Conservation (phyloP, 2,113 vertebrate genomes). For the Pseudorhombus dupliciocellatus region DNA sequence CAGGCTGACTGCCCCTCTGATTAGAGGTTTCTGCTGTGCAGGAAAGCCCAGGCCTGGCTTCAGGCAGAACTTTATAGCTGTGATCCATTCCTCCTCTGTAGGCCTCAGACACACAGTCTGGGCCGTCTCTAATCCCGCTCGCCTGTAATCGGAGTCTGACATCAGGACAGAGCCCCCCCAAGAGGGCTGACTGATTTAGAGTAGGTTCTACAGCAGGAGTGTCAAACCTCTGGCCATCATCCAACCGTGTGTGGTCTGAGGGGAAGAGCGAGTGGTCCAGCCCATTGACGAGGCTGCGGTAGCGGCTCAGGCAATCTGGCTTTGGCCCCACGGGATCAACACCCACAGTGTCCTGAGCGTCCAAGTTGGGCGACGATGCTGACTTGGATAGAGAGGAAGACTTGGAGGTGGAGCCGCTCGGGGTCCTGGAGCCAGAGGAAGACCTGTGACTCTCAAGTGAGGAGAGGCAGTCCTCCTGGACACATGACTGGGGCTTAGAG, state of each 20-base stretch:
- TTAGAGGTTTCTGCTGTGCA: slow-evolving; percentile 69
- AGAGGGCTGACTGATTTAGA: slow-evolving; percentile 88
- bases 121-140: slow-evolving; percentile 61
- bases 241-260: slow-evolving; percentile 80
- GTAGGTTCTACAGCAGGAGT: slow-evolving; percentile 88
- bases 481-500: slow-evolving; percentile 79
- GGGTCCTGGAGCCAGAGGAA: slow-evolving; percentile 72
- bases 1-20: slow-evolving; percentile 72
- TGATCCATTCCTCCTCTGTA: slow-evolving; percentile 75
- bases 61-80: slow-evolving; percentile 86
- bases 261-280: slow-evolving; percentile 86
- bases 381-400: slow-evolving; percentile 83
- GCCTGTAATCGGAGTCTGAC: slow-evolving; percentile 85
- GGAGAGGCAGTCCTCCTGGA: slow-evolving; percentile 70
- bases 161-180: slow-evolving; percentile 84
- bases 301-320: slow-evolving; percentile 82
- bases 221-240: slow-evolving; percentile 88
- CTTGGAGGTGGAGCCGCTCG: slow-evolving; percentile 77
- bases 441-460: slow-evolving; percentile 58
- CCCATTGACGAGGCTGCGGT: slow-evolving; percentile 83
- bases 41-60: slow-evolving; percentile 74
- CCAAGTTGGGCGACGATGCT: slow-evolving; percentile 81
- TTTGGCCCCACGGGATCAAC: slow-evolving; percentile 50
- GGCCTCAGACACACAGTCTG: slow-evolving; percentile 80
- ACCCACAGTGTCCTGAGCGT: slow-evolving; percentile 56